Percentiles rank a stretch among this genome's conserved stretches.
Conservation (phyloP, 2,888 invertebrate genomes). For the Phyllotreta cruciferae region DNA sequence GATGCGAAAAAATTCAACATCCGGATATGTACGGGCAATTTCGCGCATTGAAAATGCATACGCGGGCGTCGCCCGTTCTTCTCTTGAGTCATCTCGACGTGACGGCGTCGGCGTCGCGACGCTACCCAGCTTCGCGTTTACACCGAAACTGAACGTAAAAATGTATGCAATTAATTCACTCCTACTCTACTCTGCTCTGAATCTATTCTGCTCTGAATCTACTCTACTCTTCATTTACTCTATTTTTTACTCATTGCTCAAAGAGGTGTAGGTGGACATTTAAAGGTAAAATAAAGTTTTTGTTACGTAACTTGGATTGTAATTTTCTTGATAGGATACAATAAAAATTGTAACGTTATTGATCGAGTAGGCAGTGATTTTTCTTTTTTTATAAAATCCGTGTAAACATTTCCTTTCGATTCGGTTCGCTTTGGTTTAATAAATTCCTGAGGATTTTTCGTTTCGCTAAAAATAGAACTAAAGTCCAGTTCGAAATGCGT, state of each 20-base stretch:
- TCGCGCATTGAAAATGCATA: background rate
- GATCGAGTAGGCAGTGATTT: too few species aligned
- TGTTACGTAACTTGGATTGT: too few species aligned
- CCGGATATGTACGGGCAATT: conserved; percentile 2
- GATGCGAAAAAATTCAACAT: background rate
- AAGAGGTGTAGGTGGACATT: too few species aligned
- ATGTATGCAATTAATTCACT: too few species aligned
- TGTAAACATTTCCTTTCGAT: conserved; percentile 6
- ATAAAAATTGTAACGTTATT: too few species aligned
- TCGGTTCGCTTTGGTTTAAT: conserved; percentile 15
- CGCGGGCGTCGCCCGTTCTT: background rate
- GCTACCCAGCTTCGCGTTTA: background rate
- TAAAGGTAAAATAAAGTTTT: too few species aligned
- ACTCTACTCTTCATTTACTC: too few species aligned
- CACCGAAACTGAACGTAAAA: too few species aligned
- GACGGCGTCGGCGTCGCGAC: background rate
- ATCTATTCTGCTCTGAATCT: too few species aligned
- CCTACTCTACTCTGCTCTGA: too few species aligned
- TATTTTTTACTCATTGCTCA: too few species aligned
- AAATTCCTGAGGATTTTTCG: conserved; percentile 32
- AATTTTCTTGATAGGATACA: too few species aligned
- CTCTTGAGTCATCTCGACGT: background rate
- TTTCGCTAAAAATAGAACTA: conserved; percentile 29
- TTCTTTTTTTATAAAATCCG: background rate
- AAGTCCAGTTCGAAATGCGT: conserved; percentile 31